Percentiles rank a stretch among this genome's conserved stretches.
Evolutionary conservation across 2,113 vertebrate genomes (phyloP).

Genomic region (Seriola dumerili): DNA sequence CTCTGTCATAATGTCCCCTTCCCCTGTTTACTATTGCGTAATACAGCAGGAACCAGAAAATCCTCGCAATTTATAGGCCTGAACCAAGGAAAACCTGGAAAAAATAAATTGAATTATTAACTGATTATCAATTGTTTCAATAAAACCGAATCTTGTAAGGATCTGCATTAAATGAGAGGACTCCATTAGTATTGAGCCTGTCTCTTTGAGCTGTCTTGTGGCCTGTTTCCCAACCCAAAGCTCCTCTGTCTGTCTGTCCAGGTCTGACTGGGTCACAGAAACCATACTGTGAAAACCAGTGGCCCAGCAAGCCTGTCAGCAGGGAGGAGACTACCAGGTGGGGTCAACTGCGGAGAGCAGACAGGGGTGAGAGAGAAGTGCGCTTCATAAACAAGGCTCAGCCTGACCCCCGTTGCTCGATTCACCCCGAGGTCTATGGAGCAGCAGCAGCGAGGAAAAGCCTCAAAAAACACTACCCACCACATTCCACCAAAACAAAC

Average conservation of each 20-base stretch:
- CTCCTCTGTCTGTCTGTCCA: slow-evolving; percentile 24
- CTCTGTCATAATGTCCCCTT: too few species aligned
- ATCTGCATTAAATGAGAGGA: not conserved
- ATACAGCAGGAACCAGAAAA: not conserved
- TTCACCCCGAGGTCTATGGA: slow-evolving; percentile 55
- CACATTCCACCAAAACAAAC: slow-evolving; percentile 97
- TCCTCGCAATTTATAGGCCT: not conserved
- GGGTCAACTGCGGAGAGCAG: slow-evolving; percentile 30
- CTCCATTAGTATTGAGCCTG: not conserved
- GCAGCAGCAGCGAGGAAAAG: slow-evolving; percentile 92
- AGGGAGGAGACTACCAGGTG: slow-evolving; percentile 58
- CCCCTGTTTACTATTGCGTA: not conserved
- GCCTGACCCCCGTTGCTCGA: slow-evolving; percentile 53
- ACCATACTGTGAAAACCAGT: slow-evolving; percentile 52
- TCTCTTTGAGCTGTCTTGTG: not conserved
- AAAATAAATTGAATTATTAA: too few species aligned
- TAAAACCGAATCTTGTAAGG: not conserved
- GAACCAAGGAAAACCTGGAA: not conserved
- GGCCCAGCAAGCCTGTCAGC: slow-evolving; percentile 56
- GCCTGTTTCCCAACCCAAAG: not conserved
- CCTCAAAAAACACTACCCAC: slow-evolving; percentile 92
- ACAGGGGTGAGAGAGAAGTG: slow-evolving; percentile 52
- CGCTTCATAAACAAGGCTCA: slow-evolving; percentile 49
- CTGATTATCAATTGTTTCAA: not conserved
- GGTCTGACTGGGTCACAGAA: slow-evolving; percentile 60